Evolutionary conservation across 2,888 invertebrate species (phyloP), one percentile per base, ranked within the genome.

Genomic region (Agonopterix arenella): DNA sequence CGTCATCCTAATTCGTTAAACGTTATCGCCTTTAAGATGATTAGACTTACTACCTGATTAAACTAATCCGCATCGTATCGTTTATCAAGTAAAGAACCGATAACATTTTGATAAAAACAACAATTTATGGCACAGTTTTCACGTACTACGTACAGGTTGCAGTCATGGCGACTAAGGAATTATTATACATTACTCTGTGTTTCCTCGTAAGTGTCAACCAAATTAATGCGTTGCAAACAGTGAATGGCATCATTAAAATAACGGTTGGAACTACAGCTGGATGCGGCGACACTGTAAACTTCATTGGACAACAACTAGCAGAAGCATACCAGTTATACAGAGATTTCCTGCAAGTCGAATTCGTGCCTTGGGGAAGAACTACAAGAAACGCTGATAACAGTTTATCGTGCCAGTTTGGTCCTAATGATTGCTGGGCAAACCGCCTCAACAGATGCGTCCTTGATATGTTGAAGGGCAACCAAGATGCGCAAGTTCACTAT

Each of bases 331-430:
- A 58, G 10, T 59, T 72, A 16, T 85, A 80, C 56, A 66, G 68
- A 9, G 56, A 81, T 0, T 80, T 67, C 45, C 53, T 89, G 50
- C 78, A 85, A 8, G 50, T 89, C 0, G 78, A 86, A 54, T 86
- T 83, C 46, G 67, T 89, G 1, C 80, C 86, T 1, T 90, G 89
- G 89, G 89, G 89, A 11, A 78, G 80, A 49, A 79, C 84, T 0
- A 11, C 11, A 1, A 62, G 75, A 43, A 58, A 65, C 10, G 51
- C 43, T n/a, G 51, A 48, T 0, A 80, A 73, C 2, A 56, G 50
- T 2, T 53, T 82, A 9, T 54, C 49, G 1, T 89, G 89, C 49
- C 79, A 80, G 48, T 83, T 82, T 28, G 70, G 70, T 2, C 51
- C 7, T 0, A 59, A 60, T 38, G 88, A 88, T 52, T 89, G 89